Conservation (phyloP, 2,113 vertebrate species). For the Callospermophilus lateralis region DNA sequence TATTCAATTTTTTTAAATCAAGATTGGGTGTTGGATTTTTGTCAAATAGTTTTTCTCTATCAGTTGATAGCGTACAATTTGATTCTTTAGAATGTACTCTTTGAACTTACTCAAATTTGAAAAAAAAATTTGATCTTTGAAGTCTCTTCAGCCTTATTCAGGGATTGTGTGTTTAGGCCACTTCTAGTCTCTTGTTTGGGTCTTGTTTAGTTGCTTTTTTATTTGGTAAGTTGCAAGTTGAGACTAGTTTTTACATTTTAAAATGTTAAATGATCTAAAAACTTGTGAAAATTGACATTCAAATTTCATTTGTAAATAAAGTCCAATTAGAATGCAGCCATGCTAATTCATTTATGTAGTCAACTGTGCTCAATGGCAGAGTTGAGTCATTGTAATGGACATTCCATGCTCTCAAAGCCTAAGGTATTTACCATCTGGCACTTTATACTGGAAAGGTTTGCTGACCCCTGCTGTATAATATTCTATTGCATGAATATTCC, state of each 20-base stretch:
- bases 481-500: not conserved
- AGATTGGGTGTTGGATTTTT: not conserved
- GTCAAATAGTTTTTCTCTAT: not conserved
- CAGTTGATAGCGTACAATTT: not conserved
- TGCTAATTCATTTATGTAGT: not conserved
- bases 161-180: not conserved
- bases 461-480: not conserved
- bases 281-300: not conserved
- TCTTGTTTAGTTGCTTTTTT: not conserved
- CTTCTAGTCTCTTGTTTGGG: not conserved
- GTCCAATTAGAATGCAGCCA: not conserved
- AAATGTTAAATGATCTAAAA: conserved; percentile 3
- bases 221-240: not conserved
- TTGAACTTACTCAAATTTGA: not conserved
- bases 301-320: not conserved
- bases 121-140: not conserved
- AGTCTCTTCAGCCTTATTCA: not conserved
- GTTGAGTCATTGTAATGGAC: not conserved
- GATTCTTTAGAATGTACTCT: not conserved
- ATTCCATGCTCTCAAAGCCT: not conserved
- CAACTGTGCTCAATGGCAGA: not conserved
- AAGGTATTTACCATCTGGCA: not conserved
- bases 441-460: not conserved
- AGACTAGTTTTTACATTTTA: not conserved
- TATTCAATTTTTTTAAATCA: not conserved